phyloP scores from a whole-genome alignment of 2,797 vertebrate genomes.

The Crypturellus tataupa region DNA sequence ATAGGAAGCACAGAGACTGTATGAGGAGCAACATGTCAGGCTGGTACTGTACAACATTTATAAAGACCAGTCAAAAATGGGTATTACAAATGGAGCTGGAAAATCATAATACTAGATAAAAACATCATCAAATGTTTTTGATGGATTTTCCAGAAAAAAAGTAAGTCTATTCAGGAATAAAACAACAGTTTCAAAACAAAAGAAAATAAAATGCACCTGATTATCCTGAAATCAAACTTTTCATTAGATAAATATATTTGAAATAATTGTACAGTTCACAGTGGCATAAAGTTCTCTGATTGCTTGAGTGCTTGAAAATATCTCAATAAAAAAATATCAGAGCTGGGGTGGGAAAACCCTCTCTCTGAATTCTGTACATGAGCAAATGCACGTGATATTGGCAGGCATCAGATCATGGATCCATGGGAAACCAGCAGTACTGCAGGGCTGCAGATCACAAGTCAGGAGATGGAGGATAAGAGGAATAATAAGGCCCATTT shows the following conservation, averaged over 20 bases:
- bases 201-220: slow-evolving; percentile 26
- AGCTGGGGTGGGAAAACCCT: slow-evolving; percentile 82
- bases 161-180: slow-evolving; percentile 47
- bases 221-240: slow-evolving; percentile 70
- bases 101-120: slow-evolving; percentile 25
- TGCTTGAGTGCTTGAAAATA: slow-evolving; percentile 82
- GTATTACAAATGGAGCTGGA: slow-evolving; percentile 3
- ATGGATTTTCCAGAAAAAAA: slow-evolving; percentile 24
- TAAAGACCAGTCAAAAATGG: slow-evolving; percentile 39
- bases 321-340: slow-evolving; percentile 86
- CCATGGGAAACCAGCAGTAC: slow-evolving; percentile 66
- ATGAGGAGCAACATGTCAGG: background rate
- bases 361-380: slow-evolving; percentile 82
- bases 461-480: slow-evolving; percentile 86
- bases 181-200: slow-evolving; percentile 55
- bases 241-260: slow-evolving; percentile 80
- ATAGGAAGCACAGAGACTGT: slow-evolving; percentile 38
- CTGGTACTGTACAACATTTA: slow-evolving; percentile 19
- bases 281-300: slow-evolving; percentile 78
- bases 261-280: slow-evolving; percentile 78
- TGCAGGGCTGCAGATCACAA: slow-evolving; percentile 82
- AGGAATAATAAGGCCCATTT: slow-evolving; percentile 86
- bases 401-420: slow-evolving; percentile 65
- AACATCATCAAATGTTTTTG: background rate
- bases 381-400: slow-evolving; percentile 73